Base-by-base conservation (phyloP, 1,140 invertebrate genomes). In the Heterodera carotae region DNA sequence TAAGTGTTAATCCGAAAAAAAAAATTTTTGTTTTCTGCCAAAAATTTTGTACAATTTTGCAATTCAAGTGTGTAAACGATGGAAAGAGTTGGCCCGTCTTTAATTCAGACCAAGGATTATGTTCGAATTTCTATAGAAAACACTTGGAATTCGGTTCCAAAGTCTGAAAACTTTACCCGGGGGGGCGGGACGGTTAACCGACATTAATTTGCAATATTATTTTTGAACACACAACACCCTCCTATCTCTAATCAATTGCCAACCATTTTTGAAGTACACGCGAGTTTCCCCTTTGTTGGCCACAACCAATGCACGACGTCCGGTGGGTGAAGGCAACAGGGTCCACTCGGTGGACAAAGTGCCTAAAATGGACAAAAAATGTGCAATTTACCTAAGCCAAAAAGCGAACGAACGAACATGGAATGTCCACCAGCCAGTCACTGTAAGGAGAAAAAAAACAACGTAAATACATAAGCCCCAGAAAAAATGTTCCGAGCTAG, bases 341-440 rank as follows among this genome's bases (percentile, higher is more conserved):
- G 68, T 62, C 78, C 78, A 80, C 27, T 80, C 60, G 12, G 29
- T 80, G 25, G 68, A 71, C 8, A 80, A 34, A 34, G 62, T 73
- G 36, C n/a, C 69, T 74, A 22, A 43, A 73, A 56, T 33, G 0
- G 7, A 8, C 27, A 53, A 60, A 60, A 25, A 18, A 59, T n/a
- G n/a, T n/a, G n/a, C n/a, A 27, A 25, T 4, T 31, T 62, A 2
- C 29, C 22, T 18, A 25, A 31, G n/a, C 7, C 34, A 27, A 31
- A 25, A 73, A 60, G 15, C 33, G 48, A 69, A 27, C 10, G 33
- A 70, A 33, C 36, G 25, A 43, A 39, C 56, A 31, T n/a, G 78
- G 78, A 76, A 80, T 79, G 56, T 80, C 78, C 5, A 80, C 77
- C 25, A 80, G 34, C 78, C 78, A 80, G 10, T 80, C 78, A 62